Evolutionary conservation across 2,113 vertebrate species (phyloP), one percentile per base, ranked within the genome.

Genomic region (Microtus richardsoni): DNA sequence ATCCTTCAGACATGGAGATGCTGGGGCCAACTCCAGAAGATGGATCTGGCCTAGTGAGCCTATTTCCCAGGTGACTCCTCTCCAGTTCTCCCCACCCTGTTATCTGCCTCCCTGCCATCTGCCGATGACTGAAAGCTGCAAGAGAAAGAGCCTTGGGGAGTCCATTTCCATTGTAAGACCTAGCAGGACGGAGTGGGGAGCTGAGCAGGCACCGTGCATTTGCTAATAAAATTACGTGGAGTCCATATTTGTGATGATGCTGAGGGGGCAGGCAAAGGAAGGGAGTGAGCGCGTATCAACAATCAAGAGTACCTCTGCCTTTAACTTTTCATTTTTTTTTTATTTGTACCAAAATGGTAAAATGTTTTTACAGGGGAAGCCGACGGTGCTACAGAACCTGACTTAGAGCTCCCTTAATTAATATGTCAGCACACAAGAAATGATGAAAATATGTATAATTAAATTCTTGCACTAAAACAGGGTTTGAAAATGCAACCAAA

Each of bases 381-480:
- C 97, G 97, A 96, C 95, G 91, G 97, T 98, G 96, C 95, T 93
- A 96, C 54, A 9, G 95, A 91, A 98, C 97, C 94, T 96, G 98
- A 98, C 98, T 98, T 97, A 98, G 84, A 98, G 92, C 96, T 86
- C 98, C 98, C 97, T 98, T 98, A 99, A 99, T 99, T 98, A 99
- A 98, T 98, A 98, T 98, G 98, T 99, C 98, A 99, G 98, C 97
- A 97, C 87, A 96, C 92, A 96, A 98, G 98, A 98, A 98, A 98
- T 98, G 93, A 98, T 97, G 97, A 98, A 98, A 99, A 98, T 98
- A 98, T 98, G 97, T 98, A 97, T 98, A 98, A 99, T 98, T 98
- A 98, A 98, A 97, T 97, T 97, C 97, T 97, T 98, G 39, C 89
- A 92, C 95, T 98, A 98, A 99, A 98, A 80, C 91, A 97, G 93